A percentile compares a stretch with the other conserved stretches of the same genome.
phyloP scores from a whole-genome alignment of 53 echinoderm and acorn worm species.

The Hippasteria phrygiana region DNA sequence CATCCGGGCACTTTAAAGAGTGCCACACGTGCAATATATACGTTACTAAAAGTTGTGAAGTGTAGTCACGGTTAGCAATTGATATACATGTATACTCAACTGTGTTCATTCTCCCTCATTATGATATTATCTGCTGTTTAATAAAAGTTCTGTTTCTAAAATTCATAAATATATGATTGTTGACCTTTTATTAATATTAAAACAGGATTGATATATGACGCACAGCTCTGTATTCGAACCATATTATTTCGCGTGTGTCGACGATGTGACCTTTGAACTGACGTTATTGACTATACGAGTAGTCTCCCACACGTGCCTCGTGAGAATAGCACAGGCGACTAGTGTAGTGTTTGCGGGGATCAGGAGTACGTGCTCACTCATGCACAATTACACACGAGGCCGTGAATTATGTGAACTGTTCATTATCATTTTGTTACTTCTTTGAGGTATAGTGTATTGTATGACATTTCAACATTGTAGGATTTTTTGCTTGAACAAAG shows the following conservation, averaged over 20 bases:
- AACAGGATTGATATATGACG: background rate
- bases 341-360: too few relatives aligned
- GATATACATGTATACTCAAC: background rate
- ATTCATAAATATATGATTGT: too few relatives aligned
- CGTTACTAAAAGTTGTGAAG: background rate
- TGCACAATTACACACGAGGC: too few relatives aligned
- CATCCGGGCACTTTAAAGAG: constrained; percentile 13
- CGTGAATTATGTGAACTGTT: too few relatives aligned
- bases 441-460: too few relatives aligned
- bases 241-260: background rate
- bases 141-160: background rate
- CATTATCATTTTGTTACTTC: too few relatives aligned
- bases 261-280: constrained; percentile 13
- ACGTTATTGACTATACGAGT: background rate
- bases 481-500: too few relatives aligned
- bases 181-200: background rate
- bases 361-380: too few relatives aligned
- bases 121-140: background rate
- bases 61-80: constrained; percentile 1
- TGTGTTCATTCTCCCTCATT: background rate
- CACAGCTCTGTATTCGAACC: background rate
- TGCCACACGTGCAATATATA: background rate
- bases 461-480: too few relatives aligned
- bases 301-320: too few relatives aligned
- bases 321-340: too few relatives aligned